phyloP scores from a whole-genome alignment of 2,888 invertebrate genomes.

The Lissocephala sabroskyi region DNA sequence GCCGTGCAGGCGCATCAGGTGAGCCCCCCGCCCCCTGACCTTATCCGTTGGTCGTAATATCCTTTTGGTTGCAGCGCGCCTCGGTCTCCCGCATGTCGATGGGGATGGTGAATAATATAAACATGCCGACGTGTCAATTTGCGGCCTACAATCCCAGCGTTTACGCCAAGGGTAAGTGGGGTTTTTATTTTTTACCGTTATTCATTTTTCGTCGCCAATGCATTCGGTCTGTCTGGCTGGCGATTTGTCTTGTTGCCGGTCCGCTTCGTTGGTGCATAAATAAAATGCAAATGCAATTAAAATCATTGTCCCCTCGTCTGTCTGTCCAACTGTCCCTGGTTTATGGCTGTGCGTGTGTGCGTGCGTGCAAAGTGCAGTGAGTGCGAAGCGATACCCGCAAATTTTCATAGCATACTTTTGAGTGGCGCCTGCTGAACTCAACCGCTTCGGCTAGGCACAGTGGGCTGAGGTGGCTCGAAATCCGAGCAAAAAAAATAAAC shows the following conservation, averaged over 20 bases:
- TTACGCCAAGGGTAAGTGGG: conserved; percentile 67
- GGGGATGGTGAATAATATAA: conserved; percentile 70
- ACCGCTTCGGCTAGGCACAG: too few species aligned
- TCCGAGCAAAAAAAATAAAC: too few species aligned
- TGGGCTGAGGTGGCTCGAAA: too few species aligned
- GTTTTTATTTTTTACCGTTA: neutral
- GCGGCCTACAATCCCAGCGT: conserved; percentile 67
- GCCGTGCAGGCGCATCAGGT: conserved; percentile 68
- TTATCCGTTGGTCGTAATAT: too few species aligned
- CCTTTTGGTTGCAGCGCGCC: conserved; percentile 72
- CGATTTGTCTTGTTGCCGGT: neutral
- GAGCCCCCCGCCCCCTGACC: too few species aligned
- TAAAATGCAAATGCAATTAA: conserved; percentile 43
- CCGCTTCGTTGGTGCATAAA: conserved; percentile 2
- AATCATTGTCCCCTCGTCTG: conserved; percentile 11
- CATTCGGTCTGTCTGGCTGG: too few species aligned
- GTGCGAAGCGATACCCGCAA: too few species aligned
- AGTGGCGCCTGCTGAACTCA: too few species aligned
- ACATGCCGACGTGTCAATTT: conserved; percentile 71
- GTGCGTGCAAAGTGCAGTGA: neutral
- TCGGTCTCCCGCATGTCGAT: conserved; percentile 72
- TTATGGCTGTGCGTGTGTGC: conserved; percentile 1
- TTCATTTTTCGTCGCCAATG: too few species aligned
- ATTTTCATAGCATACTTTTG: too few species aligned
- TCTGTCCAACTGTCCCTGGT: neutral